Percentiles rank a stretch among this genome's conserved stretches.
Conservation (phyloP, 2,113 vertebrate genomes). For the Plecotus auritus region DNA sequence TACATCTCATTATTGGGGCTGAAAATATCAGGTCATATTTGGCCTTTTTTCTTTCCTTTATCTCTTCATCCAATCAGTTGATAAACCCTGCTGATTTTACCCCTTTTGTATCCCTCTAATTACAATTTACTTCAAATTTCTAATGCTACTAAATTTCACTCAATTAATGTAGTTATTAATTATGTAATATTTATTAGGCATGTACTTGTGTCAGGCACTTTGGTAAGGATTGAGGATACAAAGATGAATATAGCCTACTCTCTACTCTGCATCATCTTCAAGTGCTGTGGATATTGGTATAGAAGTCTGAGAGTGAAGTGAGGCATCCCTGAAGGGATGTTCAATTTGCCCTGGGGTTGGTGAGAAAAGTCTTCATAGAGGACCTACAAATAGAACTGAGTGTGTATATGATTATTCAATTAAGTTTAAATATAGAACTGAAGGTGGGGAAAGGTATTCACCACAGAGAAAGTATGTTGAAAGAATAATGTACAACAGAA, state of each 20-base stretch:
- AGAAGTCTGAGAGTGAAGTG: background rate
- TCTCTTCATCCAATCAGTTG: background rate
- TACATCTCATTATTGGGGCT: background rate
- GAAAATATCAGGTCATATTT: background rate
- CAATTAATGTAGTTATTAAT: background rate
- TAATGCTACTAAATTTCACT: background rate
- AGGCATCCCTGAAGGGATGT: background rate
- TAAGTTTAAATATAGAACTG: background rate
- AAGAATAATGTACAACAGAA: background rate
- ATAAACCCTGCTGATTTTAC: background rate
- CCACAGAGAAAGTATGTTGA: background rate
- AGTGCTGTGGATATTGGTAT: background rate
- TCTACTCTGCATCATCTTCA: background rate
- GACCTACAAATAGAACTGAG: background rate
- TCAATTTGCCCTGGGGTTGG: background rate
- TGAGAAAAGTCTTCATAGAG: background rate
- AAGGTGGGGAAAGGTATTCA: background rate
- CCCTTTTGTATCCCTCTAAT: background rate
- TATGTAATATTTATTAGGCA: background rate
- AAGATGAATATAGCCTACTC: background rate
- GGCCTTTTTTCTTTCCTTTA: background rate
- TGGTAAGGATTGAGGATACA: background rate
- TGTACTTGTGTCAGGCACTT: background rate
- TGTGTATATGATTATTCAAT: background rate
- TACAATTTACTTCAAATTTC: background rate